phyloP scores from a whole-genome alignment of 1,140 invertebrate species.

The Drosophila erecta region DNA sequence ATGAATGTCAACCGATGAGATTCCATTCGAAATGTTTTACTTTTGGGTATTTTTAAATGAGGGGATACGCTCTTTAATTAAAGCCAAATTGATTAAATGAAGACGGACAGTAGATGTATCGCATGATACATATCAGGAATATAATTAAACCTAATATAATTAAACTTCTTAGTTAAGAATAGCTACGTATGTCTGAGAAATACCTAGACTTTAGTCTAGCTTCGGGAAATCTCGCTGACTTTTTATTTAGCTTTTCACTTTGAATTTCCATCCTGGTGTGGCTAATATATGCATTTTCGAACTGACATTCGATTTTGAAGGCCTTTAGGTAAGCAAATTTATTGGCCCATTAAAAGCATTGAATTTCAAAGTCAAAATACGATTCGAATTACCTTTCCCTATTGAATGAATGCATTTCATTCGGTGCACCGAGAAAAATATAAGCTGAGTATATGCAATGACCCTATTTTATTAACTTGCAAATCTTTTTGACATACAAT shows the following conservation, averaged over 20 bases:
- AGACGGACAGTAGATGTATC: conserved; percentile 26
- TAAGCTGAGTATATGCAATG: no score
- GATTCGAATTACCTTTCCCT: conserved; percentile 19
- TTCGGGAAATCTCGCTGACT: neutral
- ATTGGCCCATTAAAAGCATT: conserved; percentile 13
- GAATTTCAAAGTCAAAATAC: conserved; percentile 38
- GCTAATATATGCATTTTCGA: neutral
- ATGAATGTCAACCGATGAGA: conserved; percentile 31
- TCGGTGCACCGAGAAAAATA: neutral
- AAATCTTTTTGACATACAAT: neutral
- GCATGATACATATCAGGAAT: neutral
- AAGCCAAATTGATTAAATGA: conserved; percentile 40
- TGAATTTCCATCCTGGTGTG: neutral
- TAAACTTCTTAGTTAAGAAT: neutral
- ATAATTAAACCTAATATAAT: no score
- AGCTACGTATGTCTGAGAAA: neutral
- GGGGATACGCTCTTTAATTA: conserved; percentile 21
- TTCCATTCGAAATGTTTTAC: conserved; percentile 27
- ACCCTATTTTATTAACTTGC: no score
- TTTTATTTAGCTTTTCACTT: conserved; percentile 1
- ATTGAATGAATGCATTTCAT: neutral
- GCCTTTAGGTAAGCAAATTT: conserved; percentile 10
- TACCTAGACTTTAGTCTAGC: neutral
- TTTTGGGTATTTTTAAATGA: conserved; percentile 38
- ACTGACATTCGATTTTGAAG: neutral